Percentiles rank a stretch among this genome's conserved stretches.
Conservation (phyloP, 2,888 invertebrate genomes). For the Ceriagrion tenellum region DNA sequence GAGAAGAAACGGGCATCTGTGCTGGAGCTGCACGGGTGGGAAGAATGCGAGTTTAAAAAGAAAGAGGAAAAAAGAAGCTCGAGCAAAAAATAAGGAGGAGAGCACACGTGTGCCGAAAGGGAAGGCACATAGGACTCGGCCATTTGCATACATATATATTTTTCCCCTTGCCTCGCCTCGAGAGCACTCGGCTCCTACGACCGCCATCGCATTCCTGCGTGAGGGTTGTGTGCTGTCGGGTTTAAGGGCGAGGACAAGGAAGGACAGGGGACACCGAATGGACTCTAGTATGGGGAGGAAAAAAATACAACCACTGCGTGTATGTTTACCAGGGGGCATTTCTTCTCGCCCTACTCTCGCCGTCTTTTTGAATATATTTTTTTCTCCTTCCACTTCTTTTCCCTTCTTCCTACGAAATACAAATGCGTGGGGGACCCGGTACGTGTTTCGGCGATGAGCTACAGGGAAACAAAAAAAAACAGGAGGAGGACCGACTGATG, state of each 20-base stretch:
- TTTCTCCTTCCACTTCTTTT: not conserved
- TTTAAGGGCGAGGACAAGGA: not conserved
- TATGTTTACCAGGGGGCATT: not conserved
- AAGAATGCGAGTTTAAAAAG: not conserved
- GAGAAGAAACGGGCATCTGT: not conserved
- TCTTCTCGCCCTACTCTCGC: not conserved
- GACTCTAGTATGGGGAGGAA: not conserved
- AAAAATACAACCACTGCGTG: not conserved
- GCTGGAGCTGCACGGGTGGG: not conserved
- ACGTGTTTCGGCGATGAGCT: not conserved
- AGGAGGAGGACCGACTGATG: not conserved
- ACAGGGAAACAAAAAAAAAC: not conserved
- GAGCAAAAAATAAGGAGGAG: not conserved
- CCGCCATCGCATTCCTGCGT: not conserved
- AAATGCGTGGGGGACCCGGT: not conserved
- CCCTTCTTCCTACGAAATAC: not conserved
- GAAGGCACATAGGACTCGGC: not conserved
- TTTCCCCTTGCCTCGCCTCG: not conserved
- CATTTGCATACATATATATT: slow-evolving; percentile 42
- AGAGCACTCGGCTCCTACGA: not conserved
- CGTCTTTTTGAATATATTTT: not conserved
- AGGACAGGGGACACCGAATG: not conserved
- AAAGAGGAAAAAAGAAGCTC: not conserved
- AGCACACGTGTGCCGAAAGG: slow-evolving; percentile 40
- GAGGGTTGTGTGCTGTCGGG: not conserved